phyloP scores from a whole-genome alignment of 2,888 invertebrate genomes.

The Xanthorhoe spadicearia region DNA sequence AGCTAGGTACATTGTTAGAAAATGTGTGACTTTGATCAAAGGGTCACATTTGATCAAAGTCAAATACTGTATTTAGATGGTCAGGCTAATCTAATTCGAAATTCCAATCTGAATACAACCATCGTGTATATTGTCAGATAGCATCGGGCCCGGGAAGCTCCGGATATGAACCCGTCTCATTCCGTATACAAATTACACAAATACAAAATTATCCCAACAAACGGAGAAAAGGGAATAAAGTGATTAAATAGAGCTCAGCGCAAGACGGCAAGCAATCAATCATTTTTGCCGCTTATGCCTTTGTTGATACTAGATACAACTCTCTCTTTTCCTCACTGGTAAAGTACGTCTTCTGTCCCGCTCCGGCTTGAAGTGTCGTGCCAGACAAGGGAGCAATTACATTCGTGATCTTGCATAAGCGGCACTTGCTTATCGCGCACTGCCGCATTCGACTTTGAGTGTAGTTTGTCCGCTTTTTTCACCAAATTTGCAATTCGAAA shows the following conservation, averaged over 20 bases:
- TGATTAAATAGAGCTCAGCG: constrained; percentile 86
- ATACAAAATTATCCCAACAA: constrained; percentile 84
- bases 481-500: constrained; percentile 83
- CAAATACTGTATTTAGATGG: no score
- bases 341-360: constrained; percentile 60
- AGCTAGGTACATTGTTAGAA: neutral
- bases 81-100: constrained; percentile 11
- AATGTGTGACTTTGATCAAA: neutral
- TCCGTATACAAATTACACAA: constrained; percentile 84
- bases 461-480: constrained; percentile 79
- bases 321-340: constrained; percentile 62
- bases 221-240: constrained; percentile 86
- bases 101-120: constrained; percentile 48
- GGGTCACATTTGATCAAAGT: no score
- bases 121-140: constrained; percentile 65
- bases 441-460: constrained; percentile 82
- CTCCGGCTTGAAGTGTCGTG: constrained; percentile 82
- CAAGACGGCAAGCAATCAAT: constrained; percentile 85
- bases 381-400: constrained; percentile 86
- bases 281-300: constrained; percentile 83
- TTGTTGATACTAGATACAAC: constrained; percentile 67
- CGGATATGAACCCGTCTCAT: constrained; percentile 80
- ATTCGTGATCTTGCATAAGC: constrained; percentile 86
- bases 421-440: constrained; percentile 83
- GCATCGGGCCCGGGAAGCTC: constrained; percentile 71